Evolutionary conservation across 2,888 invertebrate species (phyloP).

Genomic region (Drosophila histrio): DNA sequence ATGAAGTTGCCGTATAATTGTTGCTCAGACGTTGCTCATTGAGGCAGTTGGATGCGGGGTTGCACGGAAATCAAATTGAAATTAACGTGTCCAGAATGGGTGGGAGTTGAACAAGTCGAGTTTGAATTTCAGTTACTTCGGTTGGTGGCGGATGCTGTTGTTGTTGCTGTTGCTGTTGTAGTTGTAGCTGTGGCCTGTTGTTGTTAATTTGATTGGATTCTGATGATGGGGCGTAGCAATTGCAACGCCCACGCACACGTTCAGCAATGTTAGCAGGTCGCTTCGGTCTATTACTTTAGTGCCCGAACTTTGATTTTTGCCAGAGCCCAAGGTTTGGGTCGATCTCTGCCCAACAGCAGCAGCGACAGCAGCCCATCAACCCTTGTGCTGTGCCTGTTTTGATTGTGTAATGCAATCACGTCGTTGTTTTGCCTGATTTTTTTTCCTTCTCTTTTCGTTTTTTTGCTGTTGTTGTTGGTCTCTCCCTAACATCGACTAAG

Average conservation of each 20-base stretch:
- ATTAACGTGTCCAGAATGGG: constrained; percentile 76
- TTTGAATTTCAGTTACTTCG: constrained; percentile 53
- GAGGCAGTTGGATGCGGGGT: constrained; percentile 19
- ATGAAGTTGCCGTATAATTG: constrained; percentile 82
- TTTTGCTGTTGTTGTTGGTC: constrained; percentile 4
- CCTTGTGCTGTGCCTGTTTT: constrained; percentile 68
- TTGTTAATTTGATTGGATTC: constrained; percentile 84
- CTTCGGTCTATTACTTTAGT: constrained; percentile 71
- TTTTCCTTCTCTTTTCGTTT: constrained; percentile 7
- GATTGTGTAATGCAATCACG: constrained; percentile 83
- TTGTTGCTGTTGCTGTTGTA: constrained; percentile 41
- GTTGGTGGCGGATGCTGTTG: constrained; percentile 53
- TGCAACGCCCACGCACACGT: constrained; percentile 82
- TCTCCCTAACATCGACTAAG: constrained; percentile 44
- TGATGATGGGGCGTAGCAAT: constrained; percentile 82
- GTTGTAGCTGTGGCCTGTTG: constrained; percentile 68
- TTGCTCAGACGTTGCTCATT: constrained; percentile 66
- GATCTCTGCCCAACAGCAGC: constrained; percentile 21
- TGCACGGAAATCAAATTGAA: constrained; percentile 82
- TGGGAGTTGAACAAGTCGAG: constrained; percentile 24
- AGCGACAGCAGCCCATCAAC: constrained; percentile 40
- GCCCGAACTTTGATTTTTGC: constrained; percentile 74
- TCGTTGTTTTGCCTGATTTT: constrained; percentile 74
- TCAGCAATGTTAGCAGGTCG: constrained; percentile 38
- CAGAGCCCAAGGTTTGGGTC: constrained; percentile 6